Percentiles rank a stretch among this genome's conserved stretches.
Conservation (phyloP, 2,797 vertebrate species). For the Parotocinclus haroldoi region DNA sequence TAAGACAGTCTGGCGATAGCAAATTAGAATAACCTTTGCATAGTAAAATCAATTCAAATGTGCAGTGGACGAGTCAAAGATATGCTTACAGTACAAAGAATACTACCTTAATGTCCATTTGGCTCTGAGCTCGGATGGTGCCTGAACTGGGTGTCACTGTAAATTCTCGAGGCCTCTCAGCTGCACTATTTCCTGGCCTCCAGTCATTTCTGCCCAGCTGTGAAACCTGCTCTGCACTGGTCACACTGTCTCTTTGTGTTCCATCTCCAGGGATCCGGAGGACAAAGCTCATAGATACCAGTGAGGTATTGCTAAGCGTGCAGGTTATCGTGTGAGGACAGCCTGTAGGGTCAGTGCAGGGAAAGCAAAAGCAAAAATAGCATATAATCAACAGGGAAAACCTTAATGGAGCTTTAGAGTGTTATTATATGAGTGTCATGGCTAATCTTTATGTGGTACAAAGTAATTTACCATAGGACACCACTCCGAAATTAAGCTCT, state of each 20-base stretch:
- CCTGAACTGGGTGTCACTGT: slow-evolving; percentile 67
- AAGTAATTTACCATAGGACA: slow-evolving; percentile 80
- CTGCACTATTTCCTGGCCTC: slow-evolving; percentile 39
- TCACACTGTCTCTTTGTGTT: slow-evolving; percentile 60
- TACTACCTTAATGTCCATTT: slow-evolving; percentile 72
- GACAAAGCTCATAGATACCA: slow-evolving; percentile 77
- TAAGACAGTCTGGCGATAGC: slow-evolving; percentile 3
- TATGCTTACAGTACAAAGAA: slow-evolving; percentile 6
- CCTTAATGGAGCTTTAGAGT: background rate
- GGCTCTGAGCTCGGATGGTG: slow-evolving; percentile 63
- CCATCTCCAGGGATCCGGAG: slow-evolving; percentile 81
- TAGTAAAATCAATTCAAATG: slow-evolving; percentile 41
- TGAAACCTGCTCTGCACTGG: slow-evolving; percentile 49
- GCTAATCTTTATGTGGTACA: slow-evolving; percentile 33
- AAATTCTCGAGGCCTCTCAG: slow-evolving; percentile 72
- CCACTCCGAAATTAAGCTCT: slow-evolving; percentile 76
- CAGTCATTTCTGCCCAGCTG: slow-evolving; percentile 50
- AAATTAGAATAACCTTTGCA: slow-evolving; percentile 28
- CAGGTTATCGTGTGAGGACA: slow-evolving; percentile 74
- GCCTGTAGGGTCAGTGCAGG: slow-evolving; percentile 60
- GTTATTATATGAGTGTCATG: slow-evolving; percentile 2
- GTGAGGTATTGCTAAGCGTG: slow-evolving; percentile 76
- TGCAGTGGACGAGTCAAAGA: background rate
- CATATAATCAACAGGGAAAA: slow-evolving; percentile 14
- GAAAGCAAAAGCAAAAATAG: background rate